phyloP scores from a whole-genome alignment of 1,140 invertebrate genomes.

The Papilio dardanus region DNA sequence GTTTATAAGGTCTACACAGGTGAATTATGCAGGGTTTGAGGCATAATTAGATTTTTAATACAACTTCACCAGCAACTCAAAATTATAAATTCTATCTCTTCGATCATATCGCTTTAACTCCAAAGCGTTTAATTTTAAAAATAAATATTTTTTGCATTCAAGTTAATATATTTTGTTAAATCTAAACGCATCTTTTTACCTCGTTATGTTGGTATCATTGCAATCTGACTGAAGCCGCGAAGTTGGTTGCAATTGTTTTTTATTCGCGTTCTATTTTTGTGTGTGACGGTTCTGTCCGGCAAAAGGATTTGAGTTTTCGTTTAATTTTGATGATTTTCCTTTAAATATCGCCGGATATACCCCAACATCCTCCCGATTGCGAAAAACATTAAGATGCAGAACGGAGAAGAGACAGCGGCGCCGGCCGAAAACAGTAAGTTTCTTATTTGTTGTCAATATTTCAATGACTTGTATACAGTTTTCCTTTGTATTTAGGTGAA shows the following conservation, averaged over 20 bases:
- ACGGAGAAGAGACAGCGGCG: conserved; percentile 70
- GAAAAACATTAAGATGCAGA: conserved; percentile 70
- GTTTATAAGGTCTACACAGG: no score
- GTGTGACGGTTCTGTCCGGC: conserved; percentile 76
- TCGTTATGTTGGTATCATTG: conserved; percentile 35
- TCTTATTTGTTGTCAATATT: conserved; percentile 66
- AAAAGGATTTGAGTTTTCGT: conserved; percentile 66
- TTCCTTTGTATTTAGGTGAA: conserved; percentile 53
- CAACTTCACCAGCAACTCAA: no score
- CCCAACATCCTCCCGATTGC: conserved; percentile 61
- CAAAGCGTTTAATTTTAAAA: no score
- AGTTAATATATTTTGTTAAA: not conserved
- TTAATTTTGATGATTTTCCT: conserved; percentile 68
- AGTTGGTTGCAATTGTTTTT: conserved; percentile 79
- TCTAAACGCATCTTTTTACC: conserved; percentile 31
- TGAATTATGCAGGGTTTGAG: no score
- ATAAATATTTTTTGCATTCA: no score
- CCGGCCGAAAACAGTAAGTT: conserved; percentile 68
- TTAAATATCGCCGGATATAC: conserved; percentile 56
- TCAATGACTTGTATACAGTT: conserved; percentile 59
- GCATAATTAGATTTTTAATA: no score
- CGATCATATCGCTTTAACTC: no score
- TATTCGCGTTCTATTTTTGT: conserved; percentile 82
- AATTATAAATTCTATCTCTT: no score
- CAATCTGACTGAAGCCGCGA: conserved; percentile 47